A percentile compares a stretch with the other conserved stretches of the same genome.
Evolutionary conservation across 2,888 invertebrate genomes (phyloP).

Genomic region (Eulithis prunata): DNA sequence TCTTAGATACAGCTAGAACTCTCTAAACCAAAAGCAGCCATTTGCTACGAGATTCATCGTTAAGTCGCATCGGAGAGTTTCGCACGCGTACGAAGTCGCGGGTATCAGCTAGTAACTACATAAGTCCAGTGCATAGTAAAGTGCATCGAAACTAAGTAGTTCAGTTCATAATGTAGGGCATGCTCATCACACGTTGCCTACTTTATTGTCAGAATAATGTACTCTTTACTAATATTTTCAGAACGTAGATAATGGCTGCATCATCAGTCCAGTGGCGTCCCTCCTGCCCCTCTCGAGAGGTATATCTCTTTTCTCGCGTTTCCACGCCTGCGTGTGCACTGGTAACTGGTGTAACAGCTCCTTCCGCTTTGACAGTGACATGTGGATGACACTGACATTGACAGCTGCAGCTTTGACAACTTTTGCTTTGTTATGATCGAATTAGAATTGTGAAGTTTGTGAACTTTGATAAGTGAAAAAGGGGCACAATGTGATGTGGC

Average conservation of each 20-base stretch:
- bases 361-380: conserved; percentile 25
- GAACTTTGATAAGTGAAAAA: conserved; percentile 4
- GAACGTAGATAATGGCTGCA: conserved; percentile 65
- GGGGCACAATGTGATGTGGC: conserved; percentile 5
- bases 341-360: conserved; percentile 63
- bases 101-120: no score
- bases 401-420: conserved; percentile 3
- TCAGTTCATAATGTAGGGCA: conserved; percentile 20
- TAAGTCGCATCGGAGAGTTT: no score
- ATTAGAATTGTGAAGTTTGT: no score
- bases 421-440: background rate
- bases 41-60: no score
- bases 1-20: no score
- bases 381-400: conserved; percentile 14
- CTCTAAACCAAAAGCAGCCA: no score
- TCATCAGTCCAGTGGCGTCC: conserved; percentile 67
- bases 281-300: conserved; percentile 67
- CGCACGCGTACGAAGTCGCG: no score
- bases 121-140: no score
- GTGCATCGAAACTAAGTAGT: no score
- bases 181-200: no score
- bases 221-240: conserved; percentile 41
- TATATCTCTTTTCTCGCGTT: conserved; percentile 68
- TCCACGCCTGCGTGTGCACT: conserved; percentile 72
- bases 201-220: no score